Conservation (phyloP, 2,113 vertebrate species). For the Urocitellus parryii region DNA sequence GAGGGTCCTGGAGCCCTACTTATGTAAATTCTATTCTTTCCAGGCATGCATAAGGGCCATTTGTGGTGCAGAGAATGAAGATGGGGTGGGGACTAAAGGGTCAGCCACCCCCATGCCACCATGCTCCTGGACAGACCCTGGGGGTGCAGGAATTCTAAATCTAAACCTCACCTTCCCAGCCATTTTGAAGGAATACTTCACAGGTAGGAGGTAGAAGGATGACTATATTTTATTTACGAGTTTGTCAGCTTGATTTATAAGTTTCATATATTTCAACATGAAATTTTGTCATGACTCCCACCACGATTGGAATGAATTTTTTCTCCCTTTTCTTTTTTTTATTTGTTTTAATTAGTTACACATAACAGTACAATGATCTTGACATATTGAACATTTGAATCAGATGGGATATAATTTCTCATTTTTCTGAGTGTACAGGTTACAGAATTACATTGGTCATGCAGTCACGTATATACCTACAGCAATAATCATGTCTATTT, state of each 20-base stretch:
- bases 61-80: not conserved
- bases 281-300: not conserved
- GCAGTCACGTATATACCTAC: no score
- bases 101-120: fast-evolving
- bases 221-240: not conserved
- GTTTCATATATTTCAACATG: not conserved
- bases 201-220: not conserved
- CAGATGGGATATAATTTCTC: no score
- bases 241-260: not conserved
- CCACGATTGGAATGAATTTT: fast-evolving
- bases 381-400: no score
- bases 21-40: not conserved
- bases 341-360: no score
- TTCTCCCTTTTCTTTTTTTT: not conserved
- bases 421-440: no score
- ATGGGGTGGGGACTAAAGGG: no score
- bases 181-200: not conserved
- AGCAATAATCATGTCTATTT: no score
- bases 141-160: not conserved
- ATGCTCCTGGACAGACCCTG: not conserved
- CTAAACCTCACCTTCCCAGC: not conserved
- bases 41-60: not conserved
- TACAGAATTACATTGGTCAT: no score
- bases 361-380: no score
- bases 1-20: no score